Evolutionary conservation across 2,888 invertebrate species (phyloP).

Genomic region (Platypus cylindrus): DNA sequence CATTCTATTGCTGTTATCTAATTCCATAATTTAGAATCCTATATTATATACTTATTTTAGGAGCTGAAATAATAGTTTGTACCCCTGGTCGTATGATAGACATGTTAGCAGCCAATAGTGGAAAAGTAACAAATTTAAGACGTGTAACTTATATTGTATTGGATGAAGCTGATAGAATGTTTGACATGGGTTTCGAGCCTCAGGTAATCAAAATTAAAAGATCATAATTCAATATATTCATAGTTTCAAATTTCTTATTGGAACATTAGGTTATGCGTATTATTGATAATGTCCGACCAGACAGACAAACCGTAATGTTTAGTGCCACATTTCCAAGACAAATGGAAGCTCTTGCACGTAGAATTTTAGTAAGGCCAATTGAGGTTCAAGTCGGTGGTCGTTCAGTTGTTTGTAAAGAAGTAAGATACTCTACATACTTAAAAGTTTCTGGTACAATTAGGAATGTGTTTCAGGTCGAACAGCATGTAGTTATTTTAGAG

Average conservation of each 20-base stretch:
- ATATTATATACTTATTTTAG: constrained; percentile 13
- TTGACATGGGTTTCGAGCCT: constrained; percentile 99
- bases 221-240: neutral
- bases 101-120: constrained; percentile 97
- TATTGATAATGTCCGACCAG: constrained; percentile 92
- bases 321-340: constrained; percentile 98
- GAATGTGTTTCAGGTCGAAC: constrained; percentile 53
- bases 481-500: constrained; percentile 83
- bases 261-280: constrained; percentile 60
- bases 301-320: constrained; percentile 97
- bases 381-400: constrained; percentile 90
- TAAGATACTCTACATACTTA: neutral
- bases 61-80: constrained; percentile 93
- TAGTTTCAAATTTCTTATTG: neutral
- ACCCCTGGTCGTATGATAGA: constrained; percentile 99
- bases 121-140: constrained; percentile 92
- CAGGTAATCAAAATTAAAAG: constrained; percentile 42
- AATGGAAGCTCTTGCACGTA: constrained; percentile 95
- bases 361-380: constrained; percentile 87
- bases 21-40: too few species aligned
- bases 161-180: constrained; percentile 99
- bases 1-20: constrained; percentile 1
- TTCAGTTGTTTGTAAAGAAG: constrained; percentile 91
- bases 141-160: constrained; percentile 94
- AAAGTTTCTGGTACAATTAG: constrained; percentile 1